Evolutionary conservation across 2,113 vertebrate species (phyloP).

Genomic region (Rhizomys pruinosus): DNA sequence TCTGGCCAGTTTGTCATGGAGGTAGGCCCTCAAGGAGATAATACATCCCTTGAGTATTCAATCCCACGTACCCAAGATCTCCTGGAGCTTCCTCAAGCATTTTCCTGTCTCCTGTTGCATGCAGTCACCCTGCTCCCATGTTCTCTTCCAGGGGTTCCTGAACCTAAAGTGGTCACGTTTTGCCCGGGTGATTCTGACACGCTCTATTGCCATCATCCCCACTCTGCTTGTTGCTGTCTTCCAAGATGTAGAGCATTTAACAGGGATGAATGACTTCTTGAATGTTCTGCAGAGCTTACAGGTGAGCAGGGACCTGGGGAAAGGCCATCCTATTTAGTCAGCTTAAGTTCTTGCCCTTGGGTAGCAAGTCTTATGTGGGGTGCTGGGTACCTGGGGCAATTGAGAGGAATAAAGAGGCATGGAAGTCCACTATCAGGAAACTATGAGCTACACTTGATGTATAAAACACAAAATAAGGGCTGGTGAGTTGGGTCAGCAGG

Average conservation of each 20-base stretch:
- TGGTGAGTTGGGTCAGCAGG: background rate
- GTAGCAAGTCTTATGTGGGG: background rate
- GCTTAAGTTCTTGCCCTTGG: background rate
- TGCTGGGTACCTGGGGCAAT: background rate
- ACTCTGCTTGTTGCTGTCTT: constrained; percentile 95
- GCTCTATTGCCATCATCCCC: constrained; percentile 93
- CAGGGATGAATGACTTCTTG: constrained; percentile 97
- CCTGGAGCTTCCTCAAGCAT: background rate
- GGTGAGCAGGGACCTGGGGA: constrained; percentile 83
- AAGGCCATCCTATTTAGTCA: background rate
- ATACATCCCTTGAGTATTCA: background rate
- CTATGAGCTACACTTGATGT: background rate
- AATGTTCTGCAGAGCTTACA: constrained; percentile 97
- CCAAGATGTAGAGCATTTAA: constrained; percentile 92
- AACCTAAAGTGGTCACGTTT: constrained; percentile 97
- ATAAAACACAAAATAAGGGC: too few relatives aligned
- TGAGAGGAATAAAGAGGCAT: background rate
- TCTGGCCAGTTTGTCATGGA: constrained; percentile 99
- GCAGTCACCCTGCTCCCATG: background rate
- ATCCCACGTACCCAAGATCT: background rate
- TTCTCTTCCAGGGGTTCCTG: constrained; percentile 91
- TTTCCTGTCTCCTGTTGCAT: background rate
- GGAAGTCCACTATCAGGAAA: background rate
- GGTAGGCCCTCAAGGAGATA: constrained; percentile 82
- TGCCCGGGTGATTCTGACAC: constrained; percentile 93